Percentiles rank a stretch among this genome's conserved stretches.
Conservation (phyloP, 2,888 invertebrate genomes). For the Eudasyphora cyanicolor region DNA sequence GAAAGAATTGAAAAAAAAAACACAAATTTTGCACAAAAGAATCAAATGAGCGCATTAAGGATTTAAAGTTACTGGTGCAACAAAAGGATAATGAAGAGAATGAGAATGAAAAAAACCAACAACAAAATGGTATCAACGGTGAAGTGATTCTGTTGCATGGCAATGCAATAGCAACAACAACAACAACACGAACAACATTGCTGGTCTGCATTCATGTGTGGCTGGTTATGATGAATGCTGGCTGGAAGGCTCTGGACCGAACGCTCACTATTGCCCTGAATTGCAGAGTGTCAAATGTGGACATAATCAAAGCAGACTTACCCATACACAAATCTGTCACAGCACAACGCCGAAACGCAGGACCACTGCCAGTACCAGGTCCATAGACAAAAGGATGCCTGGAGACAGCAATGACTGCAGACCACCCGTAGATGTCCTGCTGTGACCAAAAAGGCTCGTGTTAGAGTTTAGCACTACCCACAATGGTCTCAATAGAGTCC, state of each 20-base stretch:
- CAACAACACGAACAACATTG: slow-evolving; percentile 5
- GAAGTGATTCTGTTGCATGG: background rate
- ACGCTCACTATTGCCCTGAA: background rate
- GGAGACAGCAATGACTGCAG: slow-evolving; percentile 14
- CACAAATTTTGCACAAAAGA: slow-evolving; percentile 5
- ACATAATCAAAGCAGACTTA: slow-evolving; percentile 29
- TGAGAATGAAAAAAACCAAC: background rate
- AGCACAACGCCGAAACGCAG: slow-evolving; percentile 2
- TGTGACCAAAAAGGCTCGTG: slow-evolving; percentile 62
- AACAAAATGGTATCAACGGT: background rate
- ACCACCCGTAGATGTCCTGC: slow-evolving; percentile 63
- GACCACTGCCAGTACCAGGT: background rate
- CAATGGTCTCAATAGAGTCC: slow-evolving; percentile 14
- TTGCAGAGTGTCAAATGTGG: slow-evolving; percentile 8
- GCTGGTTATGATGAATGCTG: slow-evolving; percentile 3
- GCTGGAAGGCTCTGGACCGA: background rate
- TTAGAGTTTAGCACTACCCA: slow-evolving; percentile 46
- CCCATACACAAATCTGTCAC: slow-evolving; percentile 32
- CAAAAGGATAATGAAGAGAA: background rate
- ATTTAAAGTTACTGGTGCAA: slow-evolving; percentile 23
- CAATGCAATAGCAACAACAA: background rate
- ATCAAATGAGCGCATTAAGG: slow-evolving; percentile 34
- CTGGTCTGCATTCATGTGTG: background rate
- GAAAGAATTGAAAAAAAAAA: background rate
- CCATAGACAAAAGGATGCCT: background rate